A percentile compares a stretch with the other conserved stretches of the same genome.
phyloP scores from a whole-genome alignment of 2,888 invertebrate genomes.

The Caenorhabditis sp. region DNA sequence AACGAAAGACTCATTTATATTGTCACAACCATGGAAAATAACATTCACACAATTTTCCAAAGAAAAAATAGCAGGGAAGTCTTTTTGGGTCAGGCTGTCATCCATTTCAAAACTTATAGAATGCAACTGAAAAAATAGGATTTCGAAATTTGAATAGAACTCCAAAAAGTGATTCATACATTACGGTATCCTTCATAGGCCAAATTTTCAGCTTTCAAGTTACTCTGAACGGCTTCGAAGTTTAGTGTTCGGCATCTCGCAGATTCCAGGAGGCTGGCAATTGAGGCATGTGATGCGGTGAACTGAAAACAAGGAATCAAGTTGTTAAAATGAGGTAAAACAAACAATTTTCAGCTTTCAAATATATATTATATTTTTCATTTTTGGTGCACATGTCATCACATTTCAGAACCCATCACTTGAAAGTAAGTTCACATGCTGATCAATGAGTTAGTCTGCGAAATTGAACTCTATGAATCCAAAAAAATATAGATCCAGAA shows the following conservation, averaged over 20 bases:
- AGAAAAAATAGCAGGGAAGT: conserved; percentile 4
- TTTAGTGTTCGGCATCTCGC: conserved; percentile 15
- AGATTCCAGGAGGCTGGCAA: conserved; percentile 14
- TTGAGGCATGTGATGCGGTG: conserved; percentile 18
- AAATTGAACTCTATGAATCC: too few relatives aligned
- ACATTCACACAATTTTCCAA: conserved; percentile 13
- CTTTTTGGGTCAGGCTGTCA: conserved; percentile 17
- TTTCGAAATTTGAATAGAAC: neutral
- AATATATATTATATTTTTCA: too few relatives aligned
- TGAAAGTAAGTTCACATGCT: too few relatives aligned
- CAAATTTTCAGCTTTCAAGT: conserved; percentile 9
- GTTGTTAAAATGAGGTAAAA: too few relatives aligned
- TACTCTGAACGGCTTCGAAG: conserved; percentile 26
- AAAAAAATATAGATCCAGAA: too few relatives aligned
- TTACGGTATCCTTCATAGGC: conserved; percentile 13
- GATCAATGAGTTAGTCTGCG: too few relatives aligned
- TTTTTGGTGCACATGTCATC: too few relatives aligned
- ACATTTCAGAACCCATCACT: too few relatives aligned
- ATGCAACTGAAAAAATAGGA: conserved; percentile 10
- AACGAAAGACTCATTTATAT: conserved; percentile 20
- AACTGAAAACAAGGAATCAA: too few relatives aligned
- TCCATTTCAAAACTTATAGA: conserved; percentile 36
- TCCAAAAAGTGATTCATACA: conserved; percentile 9
- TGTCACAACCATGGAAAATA: conserved; percentile 35
- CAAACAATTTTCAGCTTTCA: too few relatives aligned